These are phyloP conservation scores for Sarcophaga rosellei DNA, from an alignment of 2,888 invertebrate species.

Conservation along the genomic window DNA sequence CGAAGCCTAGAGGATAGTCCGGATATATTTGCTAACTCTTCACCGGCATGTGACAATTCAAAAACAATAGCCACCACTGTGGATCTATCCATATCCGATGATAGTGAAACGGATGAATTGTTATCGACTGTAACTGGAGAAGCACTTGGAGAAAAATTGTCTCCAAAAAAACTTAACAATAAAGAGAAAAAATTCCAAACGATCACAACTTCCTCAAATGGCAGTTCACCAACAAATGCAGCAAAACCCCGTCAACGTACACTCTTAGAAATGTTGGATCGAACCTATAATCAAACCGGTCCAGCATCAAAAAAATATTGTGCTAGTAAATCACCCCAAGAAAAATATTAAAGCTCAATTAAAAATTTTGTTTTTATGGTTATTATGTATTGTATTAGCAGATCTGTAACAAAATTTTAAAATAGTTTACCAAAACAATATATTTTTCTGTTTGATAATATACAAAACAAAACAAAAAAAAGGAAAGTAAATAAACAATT, in stretches of 20 bases:
- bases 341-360: slow-evolving; percentile 26
- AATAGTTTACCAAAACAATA: neutral
- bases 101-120: slow-evolving; percentile 67
- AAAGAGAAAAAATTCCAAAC: slow-evolving; percentile 24
- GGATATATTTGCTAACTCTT: slow-evolving; percentile 69
- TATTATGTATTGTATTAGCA: neutral
- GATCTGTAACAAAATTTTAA: slow-evolving; percentile 21
- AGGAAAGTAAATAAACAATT: slow-evolving; percentile 29
- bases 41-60: slow-evolving; percentile 63
- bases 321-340: slow-evolving; percentile 45
- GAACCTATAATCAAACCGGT: slow-evolving; percentile 65
- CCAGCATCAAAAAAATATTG: slow-evolving; percentile 62
- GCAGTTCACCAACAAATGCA: slow-evolving; percentile 51
- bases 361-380: neutral
- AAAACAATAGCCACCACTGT: slow-evolving; percentile 26
- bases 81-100: slow-evolving; percentile 63
- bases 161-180: slow-evolving; percentile 34
- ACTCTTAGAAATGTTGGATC: slow-evolving; percentile 79
- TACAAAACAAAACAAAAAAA: neutral
- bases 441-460: slow-evolving; percentile 13
- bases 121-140: slow-evolving; percentile 42
- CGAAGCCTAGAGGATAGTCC: slow-evolving; percentile 64
- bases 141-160: slow-evolving; percentile 26
- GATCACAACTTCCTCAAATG: slow-evolving; percentile 31
- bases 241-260: slow-evolving; percentile 74